phyloP scores from a whole-genome alignment of 2,888 invertebrate species.

The Hermaeophaga mercurialis region DNA sequence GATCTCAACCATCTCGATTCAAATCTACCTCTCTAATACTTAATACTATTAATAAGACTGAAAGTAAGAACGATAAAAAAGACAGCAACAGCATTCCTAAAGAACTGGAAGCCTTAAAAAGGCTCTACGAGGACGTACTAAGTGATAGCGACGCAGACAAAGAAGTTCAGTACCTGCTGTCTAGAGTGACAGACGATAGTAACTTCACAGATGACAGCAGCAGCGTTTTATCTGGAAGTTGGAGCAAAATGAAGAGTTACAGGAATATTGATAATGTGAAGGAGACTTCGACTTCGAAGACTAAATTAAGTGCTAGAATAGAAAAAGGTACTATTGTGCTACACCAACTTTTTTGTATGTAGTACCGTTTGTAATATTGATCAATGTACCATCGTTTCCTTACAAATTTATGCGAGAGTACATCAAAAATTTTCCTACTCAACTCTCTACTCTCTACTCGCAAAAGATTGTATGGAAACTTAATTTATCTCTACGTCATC shows the following conservation, averaged over 20 bases:
- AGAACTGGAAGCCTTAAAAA: slow-evolving; percentile 55
- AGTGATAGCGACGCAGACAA: slow-evolving; percentile 65
- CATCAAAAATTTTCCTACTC: too few species aligned
- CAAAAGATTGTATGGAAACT: too few species aligned
- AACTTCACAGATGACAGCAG: slow-evolving; percentile 49
- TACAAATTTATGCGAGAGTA: too few species aligned
- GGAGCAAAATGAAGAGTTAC: slow-evolving; percentile 62
- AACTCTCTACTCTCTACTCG: too few species aligned
- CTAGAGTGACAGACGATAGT: slow-evolving; percentile 41
- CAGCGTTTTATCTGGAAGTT: slow-evolving; percentile 61
- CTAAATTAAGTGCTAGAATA: slow-evolving; percentile 49
- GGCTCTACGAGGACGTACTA: slow-evolving; percentile 56
- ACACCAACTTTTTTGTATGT: too few species aligned
- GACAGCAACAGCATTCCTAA: slow-evolving; percentile 43
- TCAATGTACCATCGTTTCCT: too few species aligned
- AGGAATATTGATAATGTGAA: slow-evolving; percentile 44
- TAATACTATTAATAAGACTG: slow-evolving; percentile 51
- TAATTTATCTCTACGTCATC: too few species aligned
- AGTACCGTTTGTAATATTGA: too few species aligned
- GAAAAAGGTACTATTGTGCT: slow-evolving; percentile 51
- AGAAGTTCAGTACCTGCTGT: slow-evolving; percentile 65
- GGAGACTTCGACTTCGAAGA: slow-evolving; percentile 42
- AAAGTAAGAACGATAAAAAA: slow-evolving; percentile 2
- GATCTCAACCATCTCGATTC: slow-evolving; percentile 48
- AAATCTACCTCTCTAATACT: slow-evolving; percentile 59